phyloP scores from a whole-genome alignment of 2,888 invertebrate species.

The Tetramorium bicarinatum region DNA sequence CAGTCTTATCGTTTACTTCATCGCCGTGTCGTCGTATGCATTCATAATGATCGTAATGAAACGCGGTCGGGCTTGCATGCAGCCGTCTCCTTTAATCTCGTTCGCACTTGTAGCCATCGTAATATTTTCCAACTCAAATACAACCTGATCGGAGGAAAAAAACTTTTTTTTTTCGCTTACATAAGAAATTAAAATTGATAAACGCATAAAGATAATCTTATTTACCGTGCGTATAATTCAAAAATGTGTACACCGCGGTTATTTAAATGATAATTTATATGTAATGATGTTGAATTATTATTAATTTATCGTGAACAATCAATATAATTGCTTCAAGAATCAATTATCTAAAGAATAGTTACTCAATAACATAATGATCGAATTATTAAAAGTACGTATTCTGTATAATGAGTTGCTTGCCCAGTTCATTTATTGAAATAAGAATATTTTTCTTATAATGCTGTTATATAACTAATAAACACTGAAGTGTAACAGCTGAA shows the following conservation, averaged over 20 bases:
- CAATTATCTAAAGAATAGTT: not conserved
- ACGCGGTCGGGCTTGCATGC: slow-evolving; percentile 13
- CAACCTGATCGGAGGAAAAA: not conserved
- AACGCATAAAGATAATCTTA: slow-evolving; percentile 7
- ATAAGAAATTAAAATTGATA: slow-evolving; percentile 14
- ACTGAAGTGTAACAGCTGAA: not conserved
- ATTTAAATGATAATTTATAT: slow-evolving; percentile 1
- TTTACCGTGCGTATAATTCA: not conserved
- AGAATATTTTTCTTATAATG: not conserved
- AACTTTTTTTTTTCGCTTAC: not conserved
- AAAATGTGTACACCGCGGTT: not conserved
- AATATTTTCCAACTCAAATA: slow-evolving; percentile 20
- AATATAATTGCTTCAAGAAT: slow-evolving; percentile 4
- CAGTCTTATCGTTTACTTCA: slow-evolving; percentile 53
- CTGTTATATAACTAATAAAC: not conserved
- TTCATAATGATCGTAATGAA: slow-evolving; percentile 50
- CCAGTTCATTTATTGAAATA: not conserved
- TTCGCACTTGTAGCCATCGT: slow-evolving; percentile 13
- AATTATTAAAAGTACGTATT: slow-evolving; percentile 7
- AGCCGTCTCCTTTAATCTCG: slow-evolving; percentile 22
- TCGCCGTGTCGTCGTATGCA: slow-evolving; percentile 41
- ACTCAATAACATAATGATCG: not conserved
- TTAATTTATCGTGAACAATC: not conserved
- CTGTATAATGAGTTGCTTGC: not conserved
- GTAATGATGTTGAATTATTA: not conserved